Evolutionary conservation across 1,140 invertebrate species (phyloP), one percentile per base, ranked within the genome.

Genomic region (Lamellibrachia luymesi): DNA sequence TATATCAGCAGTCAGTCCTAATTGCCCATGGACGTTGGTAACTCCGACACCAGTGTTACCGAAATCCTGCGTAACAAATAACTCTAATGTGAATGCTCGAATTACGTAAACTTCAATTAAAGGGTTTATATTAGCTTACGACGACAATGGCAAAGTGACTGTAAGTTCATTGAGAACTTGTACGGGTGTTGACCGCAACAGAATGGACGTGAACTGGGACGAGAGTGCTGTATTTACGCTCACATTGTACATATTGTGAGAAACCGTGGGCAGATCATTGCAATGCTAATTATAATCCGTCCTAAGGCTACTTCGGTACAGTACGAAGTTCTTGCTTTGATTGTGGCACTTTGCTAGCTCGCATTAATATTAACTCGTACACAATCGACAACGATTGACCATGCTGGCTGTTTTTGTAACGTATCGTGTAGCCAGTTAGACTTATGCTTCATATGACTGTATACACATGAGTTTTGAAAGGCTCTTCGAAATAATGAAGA

Each of bases 351-450:
- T 8, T 80, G 64, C 25, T 4, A 22, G 64, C 25, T 80, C 25
- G 64, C 64, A 80, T 80, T 80, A 80, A 80, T 80, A 80, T 80
- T 80, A 80, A 80, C 64, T 80, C 25, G 64, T 80, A 80, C 64
- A 17, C 64, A 80, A 80, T 10, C 64, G 64, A 80, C 52, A 17
- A 56, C 64, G 25, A 8, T 10, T 80, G 64, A 17, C 13, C 17
- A 0, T 80, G 7, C 8, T 17, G 64, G 64, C 25, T 80, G 64
- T 80, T 80, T 80, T 80, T 22, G 17, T 80, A 80, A 22, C 8
- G 64, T 22, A 80, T 80, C 64, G 25, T 80, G 64, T 22, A 22
- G 64, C 64, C 25, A 10, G 25, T 22, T 80, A 80, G 38, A 38
- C 38, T 38, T 38, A 80, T 80, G 25, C 64, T 22, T 80, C 64